phyloP scores from a whole-genome alignment of 1,140 invertebrate species.

The Drosophila subpulchrella region DNA sequence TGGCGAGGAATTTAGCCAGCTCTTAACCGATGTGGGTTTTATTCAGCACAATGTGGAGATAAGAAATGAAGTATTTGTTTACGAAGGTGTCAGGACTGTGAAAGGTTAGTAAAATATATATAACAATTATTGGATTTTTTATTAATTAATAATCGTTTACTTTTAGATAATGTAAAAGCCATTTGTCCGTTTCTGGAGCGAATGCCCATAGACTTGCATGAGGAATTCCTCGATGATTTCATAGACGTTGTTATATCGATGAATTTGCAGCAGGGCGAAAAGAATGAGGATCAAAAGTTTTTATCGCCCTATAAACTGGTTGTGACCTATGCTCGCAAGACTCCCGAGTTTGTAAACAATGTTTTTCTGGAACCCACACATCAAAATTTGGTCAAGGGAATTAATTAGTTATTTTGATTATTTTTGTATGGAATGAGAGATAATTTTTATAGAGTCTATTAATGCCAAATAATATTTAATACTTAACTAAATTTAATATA shows the following conservation, averaged over 20 bases:
- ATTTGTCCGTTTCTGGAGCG: slow-evolving; percentile 90
- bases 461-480: slow-evolving; percentile 21
- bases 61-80: slow-evolving; percentile 88
- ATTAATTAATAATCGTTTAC: neutral
- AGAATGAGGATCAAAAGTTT: slow-evolving; percentile 55
- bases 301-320: slow-evolving; percentile 86
- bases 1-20: slow-evolving; percentile 86
- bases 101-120: slow-evolving; percentile 39
- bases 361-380: slow-evolving; percentile 26
- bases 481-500: neutral
- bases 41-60: slow-evolving; percentile 87
- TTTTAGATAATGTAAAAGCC: slow-evolving; percentile 87
- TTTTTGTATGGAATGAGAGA: neutral
- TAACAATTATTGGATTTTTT: too few species aligned
- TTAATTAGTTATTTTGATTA: slow-evolving; percentile 23
- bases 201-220: slow-evolving; percentile 87
- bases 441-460: slow-evolving; percentile 5
- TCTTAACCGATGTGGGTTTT: slow-evolving; percentile 89
- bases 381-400: slow-evolving; percentile 33
- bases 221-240: slow-evolving; percentile 88
- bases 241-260: slow-evolving; percentile 85
- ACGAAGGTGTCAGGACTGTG: slow-evolving; percentile 85
- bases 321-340: slow-evolving; percentile 85
- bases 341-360: slow-evolving; percentile 84
- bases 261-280: slow-evolving; percentile 82